These are phyloP conservation scores for Dasypus novemcinctus DNA, from an alignment of 2,113 vertebrate genomes.

Conservation along the genomic window DNA sequence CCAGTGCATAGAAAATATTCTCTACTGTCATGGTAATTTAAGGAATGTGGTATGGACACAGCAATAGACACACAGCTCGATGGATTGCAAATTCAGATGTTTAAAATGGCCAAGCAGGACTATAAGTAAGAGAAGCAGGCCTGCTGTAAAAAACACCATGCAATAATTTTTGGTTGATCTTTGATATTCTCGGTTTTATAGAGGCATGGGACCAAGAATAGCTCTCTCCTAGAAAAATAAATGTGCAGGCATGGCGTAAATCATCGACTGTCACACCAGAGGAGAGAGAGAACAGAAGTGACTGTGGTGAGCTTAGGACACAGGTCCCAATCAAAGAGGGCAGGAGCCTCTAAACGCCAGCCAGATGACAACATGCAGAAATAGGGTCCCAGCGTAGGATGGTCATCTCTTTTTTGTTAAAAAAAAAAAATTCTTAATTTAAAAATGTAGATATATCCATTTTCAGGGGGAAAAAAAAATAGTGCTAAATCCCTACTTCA, in stretches of 20 bases:
- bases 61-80: neutral
- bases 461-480: neutral
- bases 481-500: neutral
- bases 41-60: neutral
- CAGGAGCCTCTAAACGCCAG: neutral
- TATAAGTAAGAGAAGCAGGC: neutral
- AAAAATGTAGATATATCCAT: neutral
- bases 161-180: neutral
- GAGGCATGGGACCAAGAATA: neutral
- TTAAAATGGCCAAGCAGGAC: neutral
- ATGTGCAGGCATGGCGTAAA: neutral
- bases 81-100: neutral
- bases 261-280: neutral
- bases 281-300: neutral
- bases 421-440: neutral
- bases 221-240: neutral
- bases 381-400: neutral
- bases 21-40: neutral
- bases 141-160: neutral
- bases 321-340: neutral
- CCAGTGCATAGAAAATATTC: neutral
- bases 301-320: neutral
- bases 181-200: constrained; percentile 10
- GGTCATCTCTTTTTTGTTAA: neutral
- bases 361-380: neutral